Base-by-base conservation (phyloP, 2,113 vertebrate species). In the Camelus bactrianus region DNA sequence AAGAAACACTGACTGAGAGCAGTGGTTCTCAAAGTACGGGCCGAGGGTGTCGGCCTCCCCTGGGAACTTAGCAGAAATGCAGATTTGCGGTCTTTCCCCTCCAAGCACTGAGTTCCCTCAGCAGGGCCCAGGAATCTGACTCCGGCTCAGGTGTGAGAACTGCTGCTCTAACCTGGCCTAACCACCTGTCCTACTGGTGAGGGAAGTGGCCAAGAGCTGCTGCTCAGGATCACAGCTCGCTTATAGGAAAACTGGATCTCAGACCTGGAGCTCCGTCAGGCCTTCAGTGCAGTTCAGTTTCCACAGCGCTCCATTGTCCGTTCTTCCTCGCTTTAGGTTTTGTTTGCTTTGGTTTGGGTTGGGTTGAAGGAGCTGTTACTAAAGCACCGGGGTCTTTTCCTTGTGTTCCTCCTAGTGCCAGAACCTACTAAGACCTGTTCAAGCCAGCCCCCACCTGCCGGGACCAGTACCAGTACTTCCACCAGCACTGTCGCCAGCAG, bases 381-480 rank as follows among this genome's bases (percentile, higher is more conserved):
- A 50, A 95, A 76, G 35, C 69, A 81, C 35, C 65, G 69, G 69
- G 38, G 79, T 75, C 65, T 94, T 96, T 83, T 73, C 90, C 1
- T 96, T 92, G 87, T 60, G 56, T 93, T 64, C 62, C 87, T 94
- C 97, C 69, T 94, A 99, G 99, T 99, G 99, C 99, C 99, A 99
- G 99, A 99, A 99, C 98, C 99, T 99, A 98, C 99, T 98, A 99
- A 99, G 99, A 99, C 98, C 99, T 99, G 99, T 99, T 99, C 99
- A 98, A 99, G 99, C 99, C 99, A 99, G 99, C 99, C 99, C 99
- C 99, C 99, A 98, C 98, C 99, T 97, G 98, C 99, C 99, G 98
- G 99, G 98, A 98, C 99, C 98, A 98, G 99, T 98, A 98, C 99
- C 99, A 99, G 99, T 98, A 98, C 99, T 98, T 98, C 99, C 98